Conservation (phyloP, 2,797 vertebrate genomes). For the Chelon auratus region DNA sequence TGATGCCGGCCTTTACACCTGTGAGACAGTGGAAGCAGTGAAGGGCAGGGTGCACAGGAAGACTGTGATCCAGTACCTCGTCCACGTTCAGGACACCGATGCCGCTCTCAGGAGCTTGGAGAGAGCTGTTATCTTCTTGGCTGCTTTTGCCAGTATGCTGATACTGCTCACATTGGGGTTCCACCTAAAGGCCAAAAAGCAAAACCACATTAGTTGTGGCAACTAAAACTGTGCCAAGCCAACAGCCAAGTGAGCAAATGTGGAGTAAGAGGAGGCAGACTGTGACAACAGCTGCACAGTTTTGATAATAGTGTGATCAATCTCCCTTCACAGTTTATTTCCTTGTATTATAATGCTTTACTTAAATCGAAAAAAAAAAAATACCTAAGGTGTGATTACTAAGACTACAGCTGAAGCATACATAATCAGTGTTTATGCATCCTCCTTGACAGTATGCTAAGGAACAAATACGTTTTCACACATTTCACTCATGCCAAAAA, state of each 20-base stretch:
- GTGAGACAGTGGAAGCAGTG: conserved; percentile 46
- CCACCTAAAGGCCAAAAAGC: background rate
- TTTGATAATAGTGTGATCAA: too few relatives aligned
- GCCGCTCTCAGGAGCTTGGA: background rate
- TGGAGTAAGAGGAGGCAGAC: too few relatives aligned
- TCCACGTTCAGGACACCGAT: conserved; percentile 13
- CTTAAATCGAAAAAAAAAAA: too few relatives aligned
- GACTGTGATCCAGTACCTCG: conserved; percentile 24
- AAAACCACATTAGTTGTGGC: background rate
- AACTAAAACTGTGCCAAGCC: background rate
- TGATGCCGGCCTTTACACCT: conserved; percentile 47
- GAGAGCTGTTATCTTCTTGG: background rate
- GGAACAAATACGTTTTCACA: too few relatives aligned
- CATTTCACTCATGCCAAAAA: too few relatives aligned
- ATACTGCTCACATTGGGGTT: fast-evolving
- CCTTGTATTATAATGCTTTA: too few relatives aligned
- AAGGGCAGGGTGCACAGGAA: conserved; percentile 30
- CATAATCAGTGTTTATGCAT: too few relatives aligned
- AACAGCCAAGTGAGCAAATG: background rate
- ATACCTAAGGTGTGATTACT: too few relatives aligned
- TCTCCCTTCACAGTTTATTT: too few relatives aligned
- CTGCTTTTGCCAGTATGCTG: background rate
- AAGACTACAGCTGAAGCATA: too few relatives aligned
- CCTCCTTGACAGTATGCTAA: too few relatives aligned
- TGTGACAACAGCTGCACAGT: too few relatives aligned